phyloP scores from a whole-genome alignment of 2,888 invertebrate species.

The Chesias legatella region DNA sequence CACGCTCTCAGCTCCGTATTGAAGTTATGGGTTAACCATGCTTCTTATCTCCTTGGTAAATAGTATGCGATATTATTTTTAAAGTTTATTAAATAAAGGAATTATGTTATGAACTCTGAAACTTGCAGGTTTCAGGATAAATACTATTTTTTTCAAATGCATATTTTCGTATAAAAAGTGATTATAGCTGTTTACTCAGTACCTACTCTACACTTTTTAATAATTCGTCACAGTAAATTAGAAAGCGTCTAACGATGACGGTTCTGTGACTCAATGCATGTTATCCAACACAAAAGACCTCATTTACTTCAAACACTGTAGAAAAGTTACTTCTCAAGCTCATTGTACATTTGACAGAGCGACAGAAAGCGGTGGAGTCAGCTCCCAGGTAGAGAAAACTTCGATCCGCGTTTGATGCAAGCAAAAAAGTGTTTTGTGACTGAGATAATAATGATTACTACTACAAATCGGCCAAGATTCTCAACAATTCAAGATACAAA shows the following conservation, averaged over 20 bases:
- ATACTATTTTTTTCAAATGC: no score
- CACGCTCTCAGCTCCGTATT: no score
- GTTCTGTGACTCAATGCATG: conserved; percentile 23
- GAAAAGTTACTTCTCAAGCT: conserved; percentile 8
- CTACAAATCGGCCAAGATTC: neutral
- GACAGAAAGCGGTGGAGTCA: conserved; percentile 6
- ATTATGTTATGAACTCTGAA: no score
- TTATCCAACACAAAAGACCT: conserved; percentile 21
- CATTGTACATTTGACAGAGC: neutral
- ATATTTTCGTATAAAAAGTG: no score
- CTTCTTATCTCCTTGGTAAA: no score
- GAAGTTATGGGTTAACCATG: no score
- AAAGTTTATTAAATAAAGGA: no score
- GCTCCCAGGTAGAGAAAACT: conserved; percentile 24
- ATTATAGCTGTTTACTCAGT: conserved; percentile 38
- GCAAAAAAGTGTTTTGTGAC: conserved; percentile 14
- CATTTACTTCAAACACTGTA: conserved; percentile 5
- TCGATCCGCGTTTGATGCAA: conserved; percentile 8
- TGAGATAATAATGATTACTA: conserved; percentile 9
- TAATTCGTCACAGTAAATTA: conserved; percentile 72
- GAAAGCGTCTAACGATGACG: conserved; percentile 61
- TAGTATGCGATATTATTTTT: no score
- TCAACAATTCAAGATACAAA: conserved; percentile 8
- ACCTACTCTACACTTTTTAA: conserved; percentile 42
- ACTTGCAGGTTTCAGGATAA: no score